These are phyloP conservation scores for Drosophila mulleri DNA, from an alignment of 2,888 invertebrate genomes.

Conservation along the genomic window DNA sequence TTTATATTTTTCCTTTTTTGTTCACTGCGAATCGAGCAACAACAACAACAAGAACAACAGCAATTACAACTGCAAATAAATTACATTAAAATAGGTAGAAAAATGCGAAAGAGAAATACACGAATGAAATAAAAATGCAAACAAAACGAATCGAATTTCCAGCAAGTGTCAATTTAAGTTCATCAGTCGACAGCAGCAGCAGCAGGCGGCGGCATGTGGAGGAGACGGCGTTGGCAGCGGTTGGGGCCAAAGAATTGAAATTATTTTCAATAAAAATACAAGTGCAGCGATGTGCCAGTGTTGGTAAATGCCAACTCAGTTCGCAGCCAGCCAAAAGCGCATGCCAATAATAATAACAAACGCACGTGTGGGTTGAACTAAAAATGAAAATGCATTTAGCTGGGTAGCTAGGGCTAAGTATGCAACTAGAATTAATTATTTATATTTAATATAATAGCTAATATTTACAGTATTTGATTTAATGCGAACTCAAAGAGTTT, in stretches of 20 bases:
- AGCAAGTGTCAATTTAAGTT: constrained; percentile 76
- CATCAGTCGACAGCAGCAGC: constrained; percentile 57
- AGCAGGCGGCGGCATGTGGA: not conserved
- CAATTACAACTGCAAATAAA: constrained; percentile 76
- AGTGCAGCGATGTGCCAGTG: constrained; percentile 18
- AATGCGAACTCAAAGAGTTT: too few relatives aligned
- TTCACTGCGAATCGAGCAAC: constrained; percentile 16
- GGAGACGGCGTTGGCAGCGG: constrained; percentile 10
- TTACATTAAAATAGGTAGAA: constrained; percentile 73
- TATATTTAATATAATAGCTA: not conserved
- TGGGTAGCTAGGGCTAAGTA: constrained; percentile 1
- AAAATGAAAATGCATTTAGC: too few relatives aligned
- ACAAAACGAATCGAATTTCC: constrained; percentile 56
- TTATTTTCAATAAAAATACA: constrained; percentile 64
- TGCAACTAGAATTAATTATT: not conserved
- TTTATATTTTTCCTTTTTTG: constrained; percentile 34
- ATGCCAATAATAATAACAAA: constrained; percentile 55
- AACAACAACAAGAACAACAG: constrained; percentile 42
- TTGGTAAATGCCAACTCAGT: constrained; percentile 21
- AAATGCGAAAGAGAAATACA: constrained; percentile 29
- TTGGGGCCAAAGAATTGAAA: constrained; percentile 47
- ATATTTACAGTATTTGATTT: not conserved
- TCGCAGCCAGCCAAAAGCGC: constrained; percentile 32
- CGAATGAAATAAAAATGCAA: constrained; percentile 34
- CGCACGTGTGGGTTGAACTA: constrained; percentile 27